Evolutionary conservation across 2,113 vertebrate species (phyloP).

Genomic region (Tor tambroides): DNA sequence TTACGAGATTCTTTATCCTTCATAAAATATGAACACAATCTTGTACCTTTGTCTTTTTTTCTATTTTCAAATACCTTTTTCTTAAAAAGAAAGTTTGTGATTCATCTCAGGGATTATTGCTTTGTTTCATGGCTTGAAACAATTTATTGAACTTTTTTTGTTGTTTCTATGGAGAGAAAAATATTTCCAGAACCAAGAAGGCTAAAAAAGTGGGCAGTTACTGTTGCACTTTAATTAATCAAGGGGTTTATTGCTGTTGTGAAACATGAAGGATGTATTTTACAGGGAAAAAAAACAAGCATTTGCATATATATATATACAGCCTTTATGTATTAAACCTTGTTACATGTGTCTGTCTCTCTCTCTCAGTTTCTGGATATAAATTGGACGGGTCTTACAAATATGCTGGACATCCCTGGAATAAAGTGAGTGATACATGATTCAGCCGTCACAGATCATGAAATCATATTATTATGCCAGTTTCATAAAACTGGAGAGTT

Average conservation of each 20-base stretch:
- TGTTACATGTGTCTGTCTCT: not conserved
- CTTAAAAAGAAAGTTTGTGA: not conserved
- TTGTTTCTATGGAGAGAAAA: not conserved
- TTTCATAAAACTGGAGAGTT: not conserved
- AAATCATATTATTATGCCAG: not conserved
- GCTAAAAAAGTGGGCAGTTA: not conserved
- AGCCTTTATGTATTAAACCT: not conserved
- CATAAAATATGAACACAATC: not conserved
- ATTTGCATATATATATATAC: not conserved
- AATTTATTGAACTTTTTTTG: not conserved
- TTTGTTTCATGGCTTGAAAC: not conserved
- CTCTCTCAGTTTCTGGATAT: slow-evolving; percentile 89
- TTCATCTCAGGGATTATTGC: not conserved
- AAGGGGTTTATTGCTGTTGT: not conserved
- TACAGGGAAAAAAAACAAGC: not conserved
- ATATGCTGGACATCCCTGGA: slow-evolving; percentile 95
- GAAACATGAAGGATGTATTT: not conserved
- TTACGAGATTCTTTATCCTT: not conserved
- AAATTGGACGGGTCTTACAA: slow-evolving; percentile 97
- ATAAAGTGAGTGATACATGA: slow-evolving; percentile 86
- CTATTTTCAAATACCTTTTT: not conserved
- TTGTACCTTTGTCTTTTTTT: not conserved
- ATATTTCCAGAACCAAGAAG: not conserved
- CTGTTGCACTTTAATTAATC: not conserved
- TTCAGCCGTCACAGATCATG: not conserved